Conservation (phyloP, 2,113 vertebrate genomes). For the Podarcis muralis region DNA sequence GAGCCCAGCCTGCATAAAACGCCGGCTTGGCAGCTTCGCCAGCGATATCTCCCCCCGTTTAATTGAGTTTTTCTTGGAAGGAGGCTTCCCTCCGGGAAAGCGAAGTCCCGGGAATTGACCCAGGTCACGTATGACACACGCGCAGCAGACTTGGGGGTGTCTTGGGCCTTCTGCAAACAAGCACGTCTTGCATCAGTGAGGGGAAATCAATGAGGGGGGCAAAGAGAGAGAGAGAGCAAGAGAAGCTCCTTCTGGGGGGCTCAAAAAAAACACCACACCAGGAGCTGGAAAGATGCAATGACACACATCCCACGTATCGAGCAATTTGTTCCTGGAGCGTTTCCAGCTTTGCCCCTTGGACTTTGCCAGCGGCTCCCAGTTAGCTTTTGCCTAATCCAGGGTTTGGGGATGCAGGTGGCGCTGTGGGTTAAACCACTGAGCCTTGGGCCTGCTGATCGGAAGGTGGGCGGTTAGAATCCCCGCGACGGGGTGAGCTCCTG, state of each 20-base stretch:
- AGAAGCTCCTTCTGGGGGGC: neutral
- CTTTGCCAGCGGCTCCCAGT: neutral
- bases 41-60: conserved; percentile 59
- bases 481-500: no score
- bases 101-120: conserved; percentile 59
- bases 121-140: conserved; percentile 64
- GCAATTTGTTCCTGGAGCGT: rapidly evolving
- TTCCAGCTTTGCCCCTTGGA: neutral
- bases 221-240: neutral
- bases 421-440: no score
- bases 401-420: no score
- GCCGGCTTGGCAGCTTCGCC: conserved; percentile 54
- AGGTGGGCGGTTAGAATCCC: no score
- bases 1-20: conserved; percentile 52
- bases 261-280: neutral
- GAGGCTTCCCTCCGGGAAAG: conserved; percentile 49
- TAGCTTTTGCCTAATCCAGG: neutral
- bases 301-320: neutral
- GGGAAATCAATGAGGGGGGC: no score
- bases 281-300: neutral
- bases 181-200: neutral
- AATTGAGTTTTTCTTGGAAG: conserved; percentile 68
- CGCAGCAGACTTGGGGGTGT: neutral
- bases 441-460: no score
- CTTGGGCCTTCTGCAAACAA: conserved; percentile 49